A percentile compares a stretch with the other conserved stretches of the same genome.
These are phyloP conservation scores for Amblyornis subalaris DNA, from an alignment of 2,113 vertebrate species.

Conservation along the genomic window DNA sequence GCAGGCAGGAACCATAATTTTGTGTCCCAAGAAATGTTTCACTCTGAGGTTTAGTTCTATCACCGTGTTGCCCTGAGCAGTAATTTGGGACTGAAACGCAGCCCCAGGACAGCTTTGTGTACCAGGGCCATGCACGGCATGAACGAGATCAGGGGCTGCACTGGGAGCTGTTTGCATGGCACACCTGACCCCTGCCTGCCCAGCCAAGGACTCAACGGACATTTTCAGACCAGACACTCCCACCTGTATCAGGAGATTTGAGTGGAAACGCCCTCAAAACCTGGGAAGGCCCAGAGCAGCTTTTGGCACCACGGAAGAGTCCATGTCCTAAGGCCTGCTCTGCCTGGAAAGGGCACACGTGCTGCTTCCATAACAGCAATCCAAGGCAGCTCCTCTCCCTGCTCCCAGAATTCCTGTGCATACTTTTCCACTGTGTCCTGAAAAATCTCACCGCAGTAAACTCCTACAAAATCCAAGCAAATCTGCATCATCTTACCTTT, in stretches of 20 bases:
- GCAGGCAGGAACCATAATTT: neutral
- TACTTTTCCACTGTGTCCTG: neutral
- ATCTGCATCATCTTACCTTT: neutral
- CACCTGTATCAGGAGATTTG: fast-evolving
- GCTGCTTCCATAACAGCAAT: neutral
- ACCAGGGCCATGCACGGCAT: neutral
- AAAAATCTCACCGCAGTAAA: neutral
- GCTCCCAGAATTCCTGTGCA: neutral
- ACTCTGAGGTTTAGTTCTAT: neutral
- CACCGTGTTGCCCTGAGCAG: neutral
- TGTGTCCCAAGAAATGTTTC: neutral
- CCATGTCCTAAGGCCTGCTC: neutral
- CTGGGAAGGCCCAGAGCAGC: neutral
- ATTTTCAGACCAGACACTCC: neutral
- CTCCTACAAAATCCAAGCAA: neutral
- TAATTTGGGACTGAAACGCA: neutral
- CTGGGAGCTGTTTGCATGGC: neutral
- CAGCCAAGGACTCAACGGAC: fast-evolving
- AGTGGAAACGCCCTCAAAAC: neutral
- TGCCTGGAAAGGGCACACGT: neutral
- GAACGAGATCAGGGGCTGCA: neutral
- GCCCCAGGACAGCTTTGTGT: neutral
- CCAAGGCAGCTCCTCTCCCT: neutral
- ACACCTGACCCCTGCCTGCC: neutral
- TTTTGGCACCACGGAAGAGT: neutral